Evolutionary conservation across 1,140 invertebrate genomes (phyloP), one percentile per base, ranked within the genome.

Genomic region (Stenopsyche tienmushanensis): DNA sequence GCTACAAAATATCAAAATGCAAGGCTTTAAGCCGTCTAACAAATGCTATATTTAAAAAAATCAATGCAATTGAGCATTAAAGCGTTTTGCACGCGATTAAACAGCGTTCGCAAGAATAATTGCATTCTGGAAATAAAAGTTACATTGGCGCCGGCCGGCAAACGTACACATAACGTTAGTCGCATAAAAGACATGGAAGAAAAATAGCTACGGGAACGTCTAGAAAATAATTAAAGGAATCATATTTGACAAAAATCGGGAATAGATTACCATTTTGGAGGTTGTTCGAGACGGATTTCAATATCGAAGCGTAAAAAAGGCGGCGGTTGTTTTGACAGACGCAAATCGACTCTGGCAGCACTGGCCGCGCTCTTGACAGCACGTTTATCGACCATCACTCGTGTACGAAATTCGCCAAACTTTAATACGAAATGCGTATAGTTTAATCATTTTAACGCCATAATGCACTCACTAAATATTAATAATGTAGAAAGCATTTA

Each of bases 251-350:
- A 15, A 20, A 15, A 10, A 3, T 21, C 17, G 47, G 47, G 53
- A 18, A 17, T 24, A 24, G 57, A 60, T 60, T 60, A 60, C 57
- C 57, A 60, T 60, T 45, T 45, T 60, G 44, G 21, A 1, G 57
- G 23, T 13, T 25, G 3, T 24, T 45, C 1, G 1, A 8, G 25
- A 26, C 42, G 57, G 57, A 60, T 60, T 17, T n/a, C 41, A 57
- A 5, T n/a, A 10, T 25, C n/a, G 39, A 5, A 7, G 23, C 10
- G 23, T 42, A 42, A 58, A 21, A 39, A 10, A 47, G 41, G 29
- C 52, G 44, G 44, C 44, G 44, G 54, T n/a, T 60, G 42, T 60
- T 60, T 60, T 60, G 57, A 60, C 57, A 60, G 57, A 20, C 54
- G 54, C n/a, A 3, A 20, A 29, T n/a, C n/a, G n/a, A n/a, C n/a